These are phyloP conservation scores for Orthosia cruda DNA, from an alignment of 2,888 invertebrate genomes.

Conservation along the genomic window DNA sequence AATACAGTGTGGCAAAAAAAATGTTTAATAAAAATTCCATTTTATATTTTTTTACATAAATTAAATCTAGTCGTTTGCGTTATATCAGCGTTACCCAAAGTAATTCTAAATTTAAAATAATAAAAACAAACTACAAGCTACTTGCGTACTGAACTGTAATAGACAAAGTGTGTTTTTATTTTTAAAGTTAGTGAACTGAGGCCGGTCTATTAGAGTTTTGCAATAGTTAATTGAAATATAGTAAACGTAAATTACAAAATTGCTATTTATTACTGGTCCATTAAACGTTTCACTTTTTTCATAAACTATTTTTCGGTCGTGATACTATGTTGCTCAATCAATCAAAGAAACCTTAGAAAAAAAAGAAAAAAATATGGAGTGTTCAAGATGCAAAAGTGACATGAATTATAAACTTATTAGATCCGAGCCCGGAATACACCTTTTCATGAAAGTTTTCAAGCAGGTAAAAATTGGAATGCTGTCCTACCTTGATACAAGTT, in stretches of 20 bases:
- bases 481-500: not conserved
- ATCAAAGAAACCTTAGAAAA: too few species aligned
- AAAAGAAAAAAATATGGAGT: too few species aligned
- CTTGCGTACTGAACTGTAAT: slow-evolving; percentile 65
- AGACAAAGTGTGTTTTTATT: slow-evolving; percentile 40
- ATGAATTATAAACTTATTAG: not conserved
- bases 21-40: not conserved
- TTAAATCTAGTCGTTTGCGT: slow-evolving; percentile 14
- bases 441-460: too few species aligned
- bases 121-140: slow-evolving; percentile 37
- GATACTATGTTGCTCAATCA: not conserved
- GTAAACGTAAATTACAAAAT: slow-evolving; percentile 29
- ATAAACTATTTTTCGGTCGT: not conserved
- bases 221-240: slow-evolving; percentile 59
- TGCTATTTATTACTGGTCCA: slow-evolving; percentile 5
- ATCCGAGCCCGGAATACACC: not conserved
- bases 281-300: not conserved
- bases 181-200: slow-evolving; percentile 40
- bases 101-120: slow-evolving; percentile 33
- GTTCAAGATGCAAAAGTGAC: not conserved
- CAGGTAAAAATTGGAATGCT: too few species aligned
- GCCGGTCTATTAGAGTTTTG: slow-evolving; percentile 50
- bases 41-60: slow-evolving; percentile 44
- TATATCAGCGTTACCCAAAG: slow-evolving; percentile 58
- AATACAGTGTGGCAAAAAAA: slow-evolving; percentile 35